phyloP scores from a whole-genome alignment of 2,888 invertebrate species.

The Tenthredo scrophulariae region DNA sequence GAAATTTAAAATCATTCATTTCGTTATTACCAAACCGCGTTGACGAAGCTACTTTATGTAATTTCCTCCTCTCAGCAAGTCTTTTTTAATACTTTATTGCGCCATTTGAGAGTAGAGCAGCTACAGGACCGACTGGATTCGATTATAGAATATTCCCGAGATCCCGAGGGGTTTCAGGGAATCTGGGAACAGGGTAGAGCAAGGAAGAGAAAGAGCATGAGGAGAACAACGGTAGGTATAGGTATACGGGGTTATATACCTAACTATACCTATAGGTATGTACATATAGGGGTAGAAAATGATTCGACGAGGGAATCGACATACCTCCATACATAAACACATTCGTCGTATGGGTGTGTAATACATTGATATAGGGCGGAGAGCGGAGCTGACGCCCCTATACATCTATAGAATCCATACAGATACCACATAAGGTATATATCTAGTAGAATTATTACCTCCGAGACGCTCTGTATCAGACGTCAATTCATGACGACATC shows the following conservation, averaged over 20 bases:
- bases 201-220: background rate
- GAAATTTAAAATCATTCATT: background rate
- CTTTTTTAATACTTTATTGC: background rate
- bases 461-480: background rate
- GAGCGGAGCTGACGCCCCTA: constrained; percentile 4
- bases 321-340: no score
- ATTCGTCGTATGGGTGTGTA: no score
- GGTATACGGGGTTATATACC: background rate
- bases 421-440: background rate
- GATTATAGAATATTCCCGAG: constrained; percentile 4
- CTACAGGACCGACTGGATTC: background rate
- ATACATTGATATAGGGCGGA: background rate
- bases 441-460: background rate
- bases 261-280: background rate
- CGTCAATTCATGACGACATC: background rate
- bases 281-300: background rate
- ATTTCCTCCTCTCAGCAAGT: background rate
- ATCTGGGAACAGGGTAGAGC: background rate
- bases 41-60: background rate
- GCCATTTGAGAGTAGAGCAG: background rate
- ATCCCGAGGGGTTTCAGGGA: constrained; percentile 4
- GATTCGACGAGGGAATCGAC: background rate
- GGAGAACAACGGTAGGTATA: background rate
- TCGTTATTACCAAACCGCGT: background rate
- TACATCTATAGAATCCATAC: background rate